Conservation (phyloP, 2,888 invertebrate genomes). For the Nymphalis polychloros region DNA sequence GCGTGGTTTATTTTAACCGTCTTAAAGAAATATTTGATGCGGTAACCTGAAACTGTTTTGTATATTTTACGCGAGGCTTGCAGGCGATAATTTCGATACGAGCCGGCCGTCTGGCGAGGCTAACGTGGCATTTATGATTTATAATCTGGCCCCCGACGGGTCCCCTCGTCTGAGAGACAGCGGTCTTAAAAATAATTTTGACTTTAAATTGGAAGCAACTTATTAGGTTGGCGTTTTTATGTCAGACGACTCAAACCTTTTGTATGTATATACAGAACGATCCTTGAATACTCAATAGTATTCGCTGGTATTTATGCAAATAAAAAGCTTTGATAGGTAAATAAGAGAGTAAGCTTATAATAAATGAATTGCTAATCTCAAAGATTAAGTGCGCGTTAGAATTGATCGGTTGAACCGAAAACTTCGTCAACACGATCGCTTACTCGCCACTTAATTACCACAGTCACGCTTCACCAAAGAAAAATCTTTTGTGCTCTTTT, state of each 20-base stretch:
- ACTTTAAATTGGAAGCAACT: conserved; percentile 76
- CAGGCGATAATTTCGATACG: conserved; percentile 76
- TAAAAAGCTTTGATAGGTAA: too few relatives aligned
- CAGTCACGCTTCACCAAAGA: conserved; percentile 79
- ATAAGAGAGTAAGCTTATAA: background rate
- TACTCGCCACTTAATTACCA: conserved; percentile 76
- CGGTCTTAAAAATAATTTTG: conserved; percentile 71
- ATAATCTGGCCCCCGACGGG: conserved; percentile 74
- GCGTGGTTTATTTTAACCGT: conserved; percentile 60
- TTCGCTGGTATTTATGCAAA: too few relatives aligned
- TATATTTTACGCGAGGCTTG: conserved; percentile 69
- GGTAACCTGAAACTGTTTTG: conserved; percentile 76
- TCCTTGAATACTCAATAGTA: background rate
- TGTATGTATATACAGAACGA: conserved; percentile 4
- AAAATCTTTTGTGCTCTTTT: conserved; percentile 78
- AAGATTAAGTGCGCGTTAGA: conserved; percentile 6
- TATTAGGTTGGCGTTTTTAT: conserved; percentile 68
- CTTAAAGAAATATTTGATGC: conserved; percentile 69
- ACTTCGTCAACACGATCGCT: conserved; percentile 49
- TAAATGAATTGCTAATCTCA: conserved; percentile 4
- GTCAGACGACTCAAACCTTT: conserved; percentile 49
- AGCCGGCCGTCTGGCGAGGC: conserved; percentile 57
- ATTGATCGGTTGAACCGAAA: conserved; percentile 22
- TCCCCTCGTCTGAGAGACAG: conserved; percentile 71
- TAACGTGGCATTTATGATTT: conserved; percentile 79